These are phyloP conservation scores for Aldabrachelys gigantea DNA, from an alignment of 2,113 vertebrate genomes.

Conservation along the genomic window DNA sequence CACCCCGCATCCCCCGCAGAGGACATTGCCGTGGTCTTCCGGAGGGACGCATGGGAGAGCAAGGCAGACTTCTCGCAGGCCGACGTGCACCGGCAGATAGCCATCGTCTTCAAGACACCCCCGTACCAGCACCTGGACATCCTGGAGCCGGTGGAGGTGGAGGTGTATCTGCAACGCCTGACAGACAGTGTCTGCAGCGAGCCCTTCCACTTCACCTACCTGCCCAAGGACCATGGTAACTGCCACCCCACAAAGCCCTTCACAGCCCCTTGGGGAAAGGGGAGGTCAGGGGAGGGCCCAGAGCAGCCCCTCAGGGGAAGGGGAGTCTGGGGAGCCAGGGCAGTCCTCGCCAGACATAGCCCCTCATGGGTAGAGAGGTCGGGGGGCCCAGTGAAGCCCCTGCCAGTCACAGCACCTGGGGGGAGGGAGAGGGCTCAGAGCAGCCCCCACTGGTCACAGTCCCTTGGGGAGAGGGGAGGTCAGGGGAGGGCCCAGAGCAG, in stretches of 20 bases:
- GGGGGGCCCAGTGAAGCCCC: not conserved
- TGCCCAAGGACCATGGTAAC: constrained; percentile 85
- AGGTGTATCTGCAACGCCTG: constrained; percentile 84
- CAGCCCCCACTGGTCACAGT: too few relatives aligned
- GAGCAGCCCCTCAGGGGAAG: fast-evolving
- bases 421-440: not conserved
- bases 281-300: fast-evolving
- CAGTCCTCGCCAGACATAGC: too few relatives aligned
- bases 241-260: fast-evolving
- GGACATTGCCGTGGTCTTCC: constrained; percentile 91
- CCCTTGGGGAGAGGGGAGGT: not conserved
- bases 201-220: constrained; percentile 84
- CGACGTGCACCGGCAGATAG: constrained; percentile 92
- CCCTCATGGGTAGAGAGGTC: fast-evolving
- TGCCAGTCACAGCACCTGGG: too few relatives aligned
- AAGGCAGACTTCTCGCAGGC: constrained; percentile 92
- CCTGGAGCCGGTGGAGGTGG: constrained; percentile 81
- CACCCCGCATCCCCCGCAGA: constrained; percentile 68
- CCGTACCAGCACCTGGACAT: constrained; percentile 89
- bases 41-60: constrained; percentile 85
- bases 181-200: constrained; percentile 92
- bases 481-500: not conserved
- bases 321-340: fast-evolving
- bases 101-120: constrained; percentile 91
- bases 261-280: fast-evolving